Evolutionary conservation across 2,113 vertebrate species (phyloP).

Genomic region (Thalassoma bifasciatum): DNA sequence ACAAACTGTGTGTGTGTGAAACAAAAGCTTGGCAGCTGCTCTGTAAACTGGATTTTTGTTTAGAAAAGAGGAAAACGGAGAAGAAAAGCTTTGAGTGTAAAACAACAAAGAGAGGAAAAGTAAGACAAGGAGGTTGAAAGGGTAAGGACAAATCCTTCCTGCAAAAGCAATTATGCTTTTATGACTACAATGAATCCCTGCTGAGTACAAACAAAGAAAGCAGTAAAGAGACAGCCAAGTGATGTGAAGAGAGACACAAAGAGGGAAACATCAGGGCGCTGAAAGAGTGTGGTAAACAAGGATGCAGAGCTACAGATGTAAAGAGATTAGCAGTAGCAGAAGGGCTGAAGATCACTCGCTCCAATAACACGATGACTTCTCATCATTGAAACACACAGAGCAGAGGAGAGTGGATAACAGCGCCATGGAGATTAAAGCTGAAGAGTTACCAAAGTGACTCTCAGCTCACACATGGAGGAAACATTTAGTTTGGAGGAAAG

Average conservation of each 20-base stretch:
- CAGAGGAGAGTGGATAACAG: conserved; percentile 4
- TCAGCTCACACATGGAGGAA: background rate
- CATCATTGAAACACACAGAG: too few relatives aligned
- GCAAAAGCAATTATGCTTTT: conserved; percentile 44
- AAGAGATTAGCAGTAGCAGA: too few relatives aligned
- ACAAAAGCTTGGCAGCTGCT: conserved; percentile 13
- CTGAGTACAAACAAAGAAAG: conserved; percentile 51
- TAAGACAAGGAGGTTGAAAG: conserved; percentile 28
- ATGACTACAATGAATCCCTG: conserved; percentile 52
- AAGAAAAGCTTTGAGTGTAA: conserved; percentile 27
- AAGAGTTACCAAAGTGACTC: background rate
- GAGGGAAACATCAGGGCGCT: background rate
- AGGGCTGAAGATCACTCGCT: conserved; percentile 1
- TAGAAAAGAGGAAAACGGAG: conserved; percentile 16
- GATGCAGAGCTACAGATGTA: conserved; percentile 37
- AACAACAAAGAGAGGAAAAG: conserved; percentile 35
- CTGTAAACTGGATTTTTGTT: conserved; percentile 3
- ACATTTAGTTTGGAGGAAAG: conserved; percentile 10
- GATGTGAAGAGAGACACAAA: background rate
- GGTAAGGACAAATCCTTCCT: conserved; percentile 45
- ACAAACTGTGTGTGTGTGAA: background rate
- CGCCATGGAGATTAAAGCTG: conserved; percentile 34
- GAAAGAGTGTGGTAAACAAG: conserved; percentile 23
- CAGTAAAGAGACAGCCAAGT: conserved; percentile 30
- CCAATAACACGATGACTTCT: conserved; percentile 35